Percentiles rank a stretch among this genome's conserved stretches.
phyloP scores from a whole-genome alignment of 2,113 vertebrate species.

The Eulemur rufifrons region DNA sequence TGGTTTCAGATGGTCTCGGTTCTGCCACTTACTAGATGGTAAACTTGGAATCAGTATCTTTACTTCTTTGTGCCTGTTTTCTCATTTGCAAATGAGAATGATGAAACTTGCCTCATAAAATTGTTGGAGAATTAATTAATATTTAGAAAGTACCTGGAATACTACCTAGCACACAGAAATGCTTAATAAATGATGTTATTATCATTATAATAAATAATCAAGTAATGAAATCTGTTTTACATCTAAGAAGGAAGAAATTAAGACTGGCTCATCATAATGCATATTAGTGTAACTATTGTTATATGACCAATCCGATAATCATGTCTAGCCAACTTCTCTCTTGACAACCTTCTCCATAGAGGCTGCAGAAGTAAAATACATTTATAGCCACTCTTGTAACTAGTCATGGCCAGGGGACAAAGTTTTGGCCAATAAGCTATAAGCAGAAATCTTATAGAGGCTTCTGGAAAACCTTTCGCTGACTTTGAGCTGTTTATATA shows the following conservation, averaged over 20 bases:
- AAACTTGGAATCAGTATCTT: not conserved
- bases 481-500: conserved; percentile 57
- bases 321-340: not conserved
- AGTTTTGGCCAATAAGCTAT: not conserved
- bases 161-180: not conserved
- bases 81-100: not conserved
- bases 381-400: not conserved
- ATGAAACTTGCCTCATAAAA: not conserved
- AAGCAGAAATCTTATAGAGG: conserved; percentile 12
- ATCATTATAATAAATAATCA: not conserved
- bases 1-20: not conserved
- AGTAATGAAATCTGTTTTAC: not conserved
- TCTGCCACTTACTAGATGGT: not conserved
- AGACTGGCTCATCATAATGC: not conserved
- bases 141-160: not conserved
- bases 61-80: not conserved
- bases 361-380: not conserved
- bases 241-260: not conserved
- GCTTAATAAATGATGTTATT: not conserved
- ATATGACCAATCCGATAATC: not conserved
- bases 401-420: not conserved
- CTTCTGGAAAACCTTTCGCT: conserved; percentile 44
- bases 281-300: not conserved
- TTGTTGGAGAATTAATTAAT: not conserved
- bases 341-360: not conserved